phyloP scores from a whole-genome alignment of 2,797 vertebrate species.

The Melanotaenia nigrans region DNA sequence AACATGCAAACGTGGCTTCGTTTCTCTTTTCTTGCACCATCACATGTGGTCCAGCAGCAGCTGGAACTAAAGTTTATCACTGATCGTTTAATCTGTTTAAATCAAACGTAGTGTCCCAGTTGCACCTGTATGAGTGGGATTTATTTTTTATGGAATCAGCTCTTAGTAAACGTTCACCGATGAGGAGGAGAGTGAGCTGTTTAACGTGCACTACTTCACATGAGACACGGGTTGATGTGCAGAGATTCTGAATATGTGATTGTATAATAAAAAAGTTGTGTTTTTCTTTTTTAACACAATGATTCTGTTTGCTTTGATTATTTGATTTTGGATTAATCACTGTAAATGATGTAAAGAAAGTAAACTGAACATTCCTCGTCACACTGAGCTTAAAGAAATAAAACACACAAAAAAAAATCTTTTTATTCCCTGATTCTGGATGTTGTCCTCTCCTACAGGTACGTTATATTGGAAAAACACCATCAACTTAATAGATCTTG shows the following conservation, averaged over 20 bases:
- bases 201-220: slow-evolving; percentile 39
- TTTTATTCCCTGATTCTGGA: too few relatives aligned
- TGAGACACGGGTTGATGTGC: slow-evolving; percentile 7
- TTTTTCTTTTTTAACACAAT: slow-evolving; percentile 21
- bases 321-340: slow-evolving; percentile 28
- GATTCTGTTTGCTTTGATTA: slow-evolving; percentile 35
- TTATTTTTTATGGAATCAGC: background rate
- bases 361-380: slow-evolving; percentile 58
- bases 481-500: too few relatives aligned
- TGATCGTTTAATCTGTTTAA: too few relatives aligned
- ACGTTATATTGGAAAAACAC: too few relatives aligned
- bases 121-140: slow-evolving; percentile 18
- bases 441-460: too few relatives aligned
- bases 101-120: background rate
- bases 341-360: slow-evolving; percentile 47
- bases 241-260: slow-evolving; percentile 15
- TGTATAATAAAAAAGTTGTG: slow-evolving; percentile 9
- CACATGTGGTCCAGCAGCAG: too few relatives aligned
- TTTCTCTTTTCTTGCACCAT: too few relatives aligned
- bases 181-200: slow-evolving; percentile 1
- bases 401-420: slow-evolving; percentile 34
- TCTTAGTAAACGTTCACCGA: slow-evolving; percentile 10
- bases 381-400: slow-evolving; percentile 38
- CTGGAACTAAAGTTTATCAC: too few relatives aligned
- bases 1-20: too few relatives aligned